phyloP scores from a whole-genome alignment of 2,113 vertebrate species.

The Plectropomus leopardus region DNA sequence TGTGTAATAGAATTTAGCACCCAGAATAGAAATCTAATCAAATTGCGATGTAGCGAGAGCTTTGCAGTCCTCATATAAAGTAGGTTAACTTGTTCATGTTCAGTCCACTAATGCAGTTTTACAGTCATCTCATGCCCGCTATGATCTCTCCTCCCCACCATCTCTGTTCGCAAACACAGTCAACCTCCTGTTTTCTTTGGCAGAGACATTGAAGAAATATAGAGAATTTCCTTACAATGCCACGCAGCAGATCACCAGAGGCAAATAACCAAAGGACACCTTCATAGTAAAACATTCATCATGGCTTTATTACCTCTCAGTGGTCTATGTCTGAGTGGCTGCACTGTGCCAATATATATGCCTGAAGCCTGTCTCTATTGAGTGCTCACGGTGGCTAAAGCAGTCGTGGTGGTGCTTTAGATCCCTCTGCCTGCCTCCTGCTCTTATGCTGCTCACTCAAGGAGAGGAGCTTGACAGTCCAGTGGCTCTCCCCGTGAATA shows the following conservation, averaged over 20 bases:
- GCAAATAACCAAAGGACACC: conserved; percentile 2
- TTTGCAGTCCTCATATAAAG: neutral
- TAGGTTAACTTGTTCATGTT: neutral
- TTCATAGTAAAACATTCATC: conserved; percentile 24
- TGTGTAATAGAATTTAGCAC: neutral
- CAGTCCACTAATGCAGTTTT: neutral
- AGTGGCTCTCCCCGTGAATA: conserved; percentile 78
- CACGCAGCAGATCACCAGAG: neutral
- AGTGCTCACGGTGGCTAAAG: conserved; percentile 27
- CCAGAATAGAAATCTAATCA: neutral
- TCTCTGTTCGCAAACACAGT: conserved; percentile 8
- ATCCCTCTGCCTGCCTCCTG: conserved; percentile 7
- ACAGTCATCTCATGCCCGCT: neutral
- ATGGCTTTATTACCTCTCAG: conserved; percentile 18
- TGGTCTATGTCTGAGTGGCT: conserved; percentile 21
- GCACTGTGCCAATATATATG: conserved; percentile 26
- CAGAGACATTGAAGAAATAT: neutral
- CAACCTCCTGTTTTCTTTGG: neutral
- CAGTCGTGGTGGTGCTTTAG: conserved; percentile 35
- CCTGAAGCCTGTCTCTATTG: conserved; percentile 36
- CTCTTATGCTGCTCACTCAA: conserved; percentile 66
- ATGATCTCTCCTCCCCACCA: neutral
- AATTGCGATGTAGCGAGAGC: neutral
- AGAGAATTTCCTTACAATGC: neutral
- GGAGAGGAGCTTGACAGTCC: conserved; percentile 71